These are phyloP conservation scores for Coreius guichenoti DNA, from an alignment of 2,797 vertebrate species.

Conservation along the genomic window DNA sequence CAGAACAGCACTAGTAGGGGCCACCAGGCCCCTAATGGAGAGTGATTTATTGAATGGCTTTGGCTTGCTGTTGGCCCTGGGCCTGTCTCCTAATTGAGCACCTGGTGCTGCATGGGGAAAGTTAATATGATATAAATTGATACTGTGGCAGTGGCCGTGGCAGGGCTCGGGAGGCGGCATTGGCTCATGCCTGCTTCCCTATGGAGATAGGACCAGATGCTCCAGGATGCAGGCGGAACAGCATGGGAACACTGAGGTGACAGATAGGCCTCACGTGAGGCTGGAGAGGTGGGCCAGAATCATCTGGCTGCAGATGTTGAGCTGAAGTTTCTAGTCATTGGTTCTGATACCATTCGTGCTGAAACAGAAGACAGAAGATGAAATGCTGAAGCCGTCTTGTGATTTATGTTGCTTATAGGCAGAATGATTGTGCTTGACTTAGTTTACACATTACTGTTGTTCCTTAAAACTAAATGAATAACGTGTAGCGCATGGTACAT, in stretches of 20 bases:
- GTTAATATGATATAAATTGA: constrained; percentile 73
- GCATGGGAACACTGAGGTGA: constrained; percentile 53
- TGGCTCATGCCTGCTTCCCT: constrained; percentile 53
- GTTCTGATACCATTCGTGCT: constrained; percentile 14
- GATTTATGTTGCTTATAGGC: constrained; percentile 27
- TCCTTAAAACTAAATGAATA: not conserved
- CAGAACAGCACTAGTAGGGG: constrained; percentile 40
- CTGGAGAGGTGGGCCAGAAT: constrained; percentile 51
- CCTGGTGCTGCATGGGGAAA: constrained; percentile 68
- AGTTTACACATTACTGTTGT: constrained; percentile 14
- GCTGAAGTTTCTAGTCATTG: constrained; percentile 42
- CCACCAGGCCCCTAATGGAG: constrained; percentile 62
- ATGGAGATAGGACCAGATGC: constrained; percentile 64
- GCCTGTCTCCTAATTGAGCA: constrained; percentile 68
- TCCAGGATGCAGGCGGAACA: constrained; percentile 47
- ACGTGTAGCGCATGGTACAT: not conserved
- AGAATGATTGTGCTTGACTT: constrained; percentile 20
- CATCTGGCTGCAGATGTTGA: constrained; percentile 51
- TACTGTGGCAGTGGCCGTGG: constrained; percentile 59
- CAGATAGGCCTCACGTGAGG: constrained; percentile 51
- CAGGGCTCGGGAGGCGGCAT: constrained; percentile 44
- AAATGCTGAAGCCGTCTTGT: constrained; percentile 4
- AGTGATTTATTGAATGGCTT: constrained; percentile 69
- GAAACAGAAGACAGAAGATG: constrained; percentile 8
- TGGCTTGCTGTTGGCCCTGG: constrained; percentile 61